phyloP scores from a whole-genome alignment of 2,797 vertebrate genomes.

The Clarias fuscus region DNA sequence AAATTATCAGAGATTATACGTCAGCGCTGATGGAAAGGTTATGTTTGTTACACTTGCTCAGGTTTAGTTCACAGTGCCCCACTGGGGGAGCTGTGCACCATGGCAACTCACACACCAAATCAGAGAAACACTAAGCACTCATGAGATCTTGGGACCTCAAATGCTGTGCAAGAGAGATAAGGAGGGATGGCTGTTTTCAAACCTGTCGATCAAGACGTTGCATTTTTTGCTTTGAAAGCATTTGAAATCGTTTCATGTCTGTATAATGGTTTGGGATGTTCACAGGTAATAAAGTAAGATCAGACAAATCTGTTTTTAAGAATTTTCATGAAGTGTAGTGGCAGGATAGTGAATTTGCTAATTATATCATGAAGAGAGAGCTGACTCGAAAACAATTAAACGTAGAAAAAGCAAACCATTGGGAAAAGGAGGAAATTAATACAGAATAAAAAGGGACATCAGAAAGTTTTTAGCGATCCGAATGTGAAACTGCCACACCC shows the following conservation, averaged over 20 bases:
- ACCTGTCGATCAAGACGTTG: not conserved
- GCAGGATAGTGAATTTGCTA: constrained; percentile 9
- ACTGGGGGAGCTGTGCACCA: constrained; percentile 42
- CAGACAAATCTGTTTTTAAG: constrained; percentile 1
- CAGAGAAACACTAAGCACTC: not conserved
- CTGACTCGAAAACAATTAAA: not conserved
- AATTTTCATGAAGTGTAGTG: not conserved
- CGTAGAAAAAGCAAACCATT: not conserved
- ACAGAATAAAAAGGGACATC: not conserved
- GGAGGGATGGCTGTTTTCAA: not conserved
- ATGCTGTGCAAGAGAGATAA: not conserved
- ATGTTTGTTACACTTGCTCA: not conserved
- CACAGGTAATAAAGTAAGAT: constrained; percentile 4
- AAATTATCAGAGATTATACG: constrained; percentile 8
- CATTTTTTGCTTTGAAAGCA: no score
- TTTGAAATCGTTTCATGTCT: constrained; percentile 21
- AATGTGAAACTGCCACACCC: constrained; percentile 20
- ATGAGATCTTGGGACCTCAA: not conserved
- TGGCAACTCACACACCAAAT: constrained; percentile 35
- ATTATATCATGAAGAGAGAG: not conserved
- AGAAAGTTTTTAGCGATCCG: constrained; percentile 4
- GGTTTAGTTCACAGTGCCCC: constrained; percentile 25
- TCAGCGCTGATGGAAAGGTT: constrained; percentile 10
- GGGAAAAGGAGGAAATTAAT: not conserved
- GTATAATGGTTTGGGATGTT: not conserved